A percentile compares a stretch with the other conserved stretches of the same genome.
phyloP scores from a whole-genome alignment of 2,888 invertebrate species.

The Spilarctia lutea region DNA sequence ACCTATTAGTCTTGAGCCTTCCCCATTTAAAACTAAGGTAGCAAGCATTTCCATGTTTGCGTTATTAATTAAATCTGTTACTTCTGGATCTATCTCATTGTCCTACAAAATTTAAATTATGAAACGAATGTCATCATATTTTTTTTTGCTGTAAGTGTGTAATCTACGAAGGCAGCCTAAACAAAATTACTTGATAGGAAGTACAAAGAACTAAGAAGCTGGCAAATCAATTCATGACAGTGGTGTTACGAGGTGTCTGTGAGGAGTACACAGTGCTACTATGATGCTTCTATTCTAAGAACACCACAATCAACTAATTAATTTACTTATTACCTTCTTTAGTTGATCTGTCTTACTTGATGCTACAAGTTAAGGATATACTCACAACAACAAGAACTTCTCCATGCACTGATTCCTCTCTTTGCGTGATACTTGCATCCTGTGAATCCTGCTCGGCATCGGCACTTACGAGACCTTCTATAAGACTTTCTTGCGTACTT shows the following conservation, averaged over 20 bases:
- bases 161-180: constrained; percentile 70
- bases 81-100: constrained; percentile 88
- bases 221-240: constrained; percentile 81
- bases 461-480: constrained; percentile 82
- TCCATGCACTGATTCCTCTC: constrained; percentile 73
- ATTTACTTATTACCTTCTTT: constrained; percentile 78
- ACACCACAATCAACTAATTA: constrained; percentile 81
- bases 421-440: constrained; percentile 80
- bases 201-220: constrained; percentile 80
- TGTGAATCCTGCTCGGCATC: constrained; percentile 82
- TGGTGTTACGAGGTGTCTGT: constrained; percentile 80
- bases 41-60: constrained; percentile 97
- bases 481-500: constrained; percentile 81
- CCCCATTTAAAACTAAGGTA: constrained; percentile 94
- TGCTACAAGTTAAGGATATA: constrained; percentile 67
- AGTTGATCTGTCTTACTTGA: constrained; percentile 68
- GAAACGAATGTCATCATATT: constrained; percentile 1
- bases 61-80: constrained; percentile 88
- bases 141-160: constrained; percentile 10
- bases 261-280: constrained; percentile 78
- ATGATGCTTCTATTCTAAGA: constrained; percentile 80
- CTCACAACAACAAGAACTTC: constrained; percentile 80
- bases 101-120: constrained; percentile 65
- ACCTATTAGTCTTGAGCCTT: constrained; percentile 92
- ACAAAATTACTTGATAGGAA: constrained; percentile 48